Percentiles rank a stretch among this genome's conserved stretches.
phyloP scores from a whole-genome alignment of 1,140 invertebrate genomes.

The Drosophila elegans region DNA sequence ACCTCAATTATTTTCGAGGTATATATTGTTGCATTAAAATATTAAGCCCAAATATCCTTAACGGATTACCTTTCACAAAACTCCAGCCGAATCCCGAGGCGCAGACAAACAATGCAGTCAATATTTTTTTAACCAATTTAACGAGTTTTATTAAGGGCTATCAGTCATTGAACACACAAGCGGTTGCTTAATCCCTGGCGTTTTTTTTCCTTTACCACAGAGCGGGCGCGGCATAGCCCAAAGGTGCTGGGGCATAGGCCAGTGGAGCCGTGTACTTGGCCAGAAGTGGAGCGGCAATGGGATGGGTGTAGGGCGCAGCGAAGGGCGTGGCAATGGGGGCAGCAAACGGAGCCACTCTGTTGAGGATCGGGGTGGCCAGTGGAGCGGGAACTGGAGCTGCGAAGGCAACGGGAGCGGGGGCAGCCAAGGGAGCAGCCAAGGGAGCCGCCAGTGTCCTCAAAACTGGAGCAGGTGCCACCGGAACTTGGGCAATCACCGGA shows the following conservation, averaged over 20 bases:
- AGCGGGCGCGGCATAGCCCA: slow-evolving; percentile 60
- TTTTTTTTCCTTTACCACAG: slow-evolving; percentile 54
- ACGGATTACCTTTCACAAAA: not conserved
- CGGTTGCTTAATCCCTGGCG: slow-evolving; percentile 43
- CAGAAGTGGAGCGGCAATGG: slow-evolving; percentile 46
- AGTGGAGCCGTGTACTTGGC: slow-evolving; percentile 58
- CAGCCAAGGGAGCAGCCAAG: slow-evolving; percentile 23
- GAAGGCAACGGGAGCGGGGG: slow-evolving; percentile 23
- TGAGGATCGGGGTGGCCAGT: slow-evolving; percentile 23
- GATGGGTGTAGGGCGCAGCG: slow-evolving; percentile 37
- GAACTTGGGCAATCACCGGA: slow-evolving; percentile 61
- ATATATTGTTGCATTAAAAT: not conserved
- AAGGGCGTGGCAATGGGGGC: slow-evolving; percentile 42
- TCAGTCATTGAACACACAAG: slow-evolving; percentile 71
- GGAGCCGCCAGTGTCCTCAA: slow-evolving; percentile 51
- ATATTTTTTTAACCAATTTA: slow-evolving; percentile 48
- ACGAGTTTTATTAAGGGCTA: slow-evolving; percentile 76
- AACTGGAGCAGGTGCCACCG: slow-evolving; percentile 53
- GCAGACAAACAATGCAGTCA: slow-evolving; percentile 29
- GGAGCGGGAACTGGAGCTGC: slow-evolving; percentile 22
- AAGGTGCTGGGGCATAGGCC: slow-evolving; percentile 59
- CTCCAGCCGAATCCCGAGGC: slow-evolving; percentile 3
- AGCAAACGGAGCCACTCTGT: slow-evolving; percentile 27
- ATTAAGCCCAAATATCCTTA: not conserved
- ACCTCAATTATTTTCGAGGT: too few species aligned